phyloP scores from a whole-genome alignment of 1,140 invertebrate species.

The Centruroides vittatus region DNA sequence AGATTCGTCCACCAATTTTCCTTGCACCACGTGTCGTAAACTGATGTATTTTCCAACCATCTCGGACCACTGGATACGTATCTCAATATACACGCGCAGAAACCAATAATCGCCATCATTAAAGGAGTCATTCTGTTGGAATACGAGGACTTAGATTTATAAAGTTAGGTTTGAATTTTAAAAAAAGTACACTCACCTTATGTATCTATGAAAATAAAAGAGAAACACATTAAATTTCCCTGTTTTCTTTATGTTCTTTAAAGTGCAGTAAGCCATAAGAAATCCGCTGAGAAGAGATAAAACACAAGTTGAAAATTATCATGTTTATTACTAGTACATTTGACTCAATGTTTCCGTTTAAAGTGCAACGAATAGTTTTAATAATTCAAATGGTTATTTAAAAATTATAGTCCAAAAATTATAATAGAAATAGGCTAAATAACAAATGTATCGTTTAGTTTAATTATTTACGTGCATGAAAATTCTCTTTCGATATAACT shows the following conservation, averaged over 20 bases:
- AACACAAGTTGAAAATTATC: too few relatives aligned
- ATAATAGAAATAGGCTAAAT: too few relatives aligned
- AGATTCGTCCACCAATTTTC: conserved; percentile 24
- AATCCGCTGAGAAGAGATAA: conserved; percentile 16
- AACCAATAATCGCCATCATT: conserved; percentile 19
- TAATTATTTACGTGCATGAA: too few relatives aligned
- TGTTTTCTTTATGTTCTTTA: conserved; percentile 11
- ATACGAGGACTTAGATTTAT: background rate
- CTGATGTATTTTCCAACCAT: conserved; percentile 17
- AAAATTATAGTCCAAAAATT: too few relatives aligned
- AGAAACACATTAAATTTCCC: conserved; percentile 13
- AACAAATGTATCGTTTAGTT: too few relatives aligned
- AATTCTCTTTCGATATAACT: too few relatives aligned
- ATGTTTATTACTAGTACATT: too few relatives aligned
- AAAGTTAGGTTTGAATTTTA: background rate
- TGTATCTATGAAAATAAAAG: conserved; percentile 20
- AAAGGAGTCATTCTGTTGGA: conserved; percentile 19
- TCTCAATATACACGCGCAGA: conserved; percentile 17
- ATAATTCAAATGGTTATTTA: too few relatives aligned
- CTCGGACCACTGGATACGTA: conserved; percentile 20
- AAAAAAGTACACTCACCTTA: conserved; percentile 8
- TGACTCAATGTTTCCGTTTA: too few relatives aligned
- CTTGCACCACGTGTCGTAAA: conserved; percentile 22
- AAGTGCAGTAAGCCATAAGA: conserved; percentile 11
- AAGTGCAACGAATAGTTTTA: too few relatives aligned